These are phyloP conservation scores for Aramus guarauna DNA, from an alignment of 2,113 vertebrate genomes.

Conservation along the genomic window DNA sequence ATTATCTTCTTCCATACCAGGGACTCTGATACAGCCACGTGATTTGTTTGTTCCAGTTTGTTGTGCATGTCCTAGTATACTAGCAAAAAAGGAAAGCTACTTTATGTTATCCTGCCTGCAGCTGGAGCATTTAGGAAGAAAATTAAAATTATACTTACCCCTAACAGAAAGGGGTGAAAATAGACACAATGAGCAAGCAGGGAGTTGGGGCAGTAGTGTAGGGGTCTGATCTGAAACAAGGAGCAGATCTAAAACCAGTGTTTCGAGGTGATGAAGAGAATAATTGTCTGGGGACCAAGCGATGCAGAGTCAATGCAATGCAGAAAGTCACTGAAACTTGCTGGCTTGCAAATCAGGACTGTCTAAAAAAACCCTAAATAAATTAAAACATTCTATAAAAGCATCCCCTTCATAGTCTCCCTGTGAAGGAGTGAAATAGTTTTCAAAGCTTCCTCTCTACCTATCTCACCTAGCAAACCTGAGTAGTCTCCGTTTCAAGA, in stretches of 20 bases:
- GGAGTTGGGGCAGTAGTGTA: background rate
- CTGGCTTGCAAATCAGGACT: background rate
- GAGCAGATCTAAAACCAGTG: background rate
- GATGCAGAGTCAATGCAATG: background rate
- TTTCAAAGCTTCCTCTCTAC: background rate
- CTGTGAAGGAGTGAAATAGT: background rate
- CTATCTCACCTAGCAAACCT: background rate
- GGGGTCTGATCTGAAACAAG: background rate
- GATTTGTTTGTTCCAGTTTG: background rate
- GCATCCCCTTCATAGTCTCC: background rate
- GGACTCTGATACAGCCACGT: background rate
- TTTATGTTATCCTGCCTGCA: background rate
- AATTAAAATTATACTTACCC: background rate
- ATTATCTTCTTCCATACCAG: background rate
- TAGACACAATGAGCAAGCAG: background rate
- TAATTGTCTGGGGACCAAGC: background rate
- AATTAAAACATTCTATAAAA: background rate
- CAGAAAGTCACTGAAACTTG: background rate
- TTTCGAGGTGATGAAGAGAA: background rate
- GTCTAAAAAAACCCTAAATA: fast-evolving
- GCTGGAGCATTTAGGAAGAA: background rate
- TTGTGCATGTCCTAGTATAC: background rate
- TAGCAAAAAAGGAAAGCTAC: background rate
- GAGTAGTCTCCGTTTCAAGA: background rate
- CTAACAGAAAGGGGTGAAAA: background rate